Base-by-base conservation (phyloP, 2,888 invertebrate genomes). In the Cerceris ruficornis region DNA sequence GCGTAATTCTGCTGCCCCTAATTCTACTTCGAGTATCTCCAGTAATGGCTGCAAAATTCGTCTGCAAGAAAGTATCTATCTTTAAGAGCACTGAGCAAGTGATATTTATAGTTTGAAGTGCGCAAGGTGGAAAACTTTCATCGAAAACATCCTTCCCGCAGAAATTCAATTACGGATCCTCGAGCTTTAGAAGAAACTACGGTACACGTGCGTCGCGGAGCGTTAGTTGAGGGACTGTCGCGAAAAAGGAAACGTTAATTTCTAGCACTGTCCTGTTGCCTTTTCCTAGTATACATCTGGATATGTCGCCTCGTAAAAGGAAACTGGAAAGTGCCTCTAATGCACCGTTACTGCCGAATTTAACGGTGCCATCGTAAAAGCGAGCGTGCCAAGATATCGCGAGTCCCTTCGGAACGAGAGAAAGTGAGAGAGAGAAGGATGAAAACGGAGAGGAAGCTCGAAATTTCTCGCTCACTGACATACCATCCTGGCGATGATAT, bases 351-450 rank as follows among this genome's bases (percentile, higher is more conserved):
- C 84, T 87, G 83, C 85, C 83, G 86, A 91, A 91, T 89, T 90
- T 90, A 91, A 91, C 88, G 87, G 85, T 82, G 74, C 75, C 82
- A 70, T 88, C 88, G 88, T 91, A 90, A 91, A 90, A 81, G 86
- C 79, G 71, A 73, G 69, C 62, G 41, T 69, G 57, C 55, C 67
- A 59, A 61, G 67, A 74, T 75, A 73, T 73, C 77, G 64, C 77
- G 77, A 77, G 85, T 80, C 77, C 71, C 73, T 74, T 66, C 75
- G 64, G 52, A 41, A 28, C 28, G 28, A 28, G 28, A 28, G 28
- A 28, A 28, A 28, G 28, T 28, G 28, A 28, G 28, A 1, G 28
- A 28, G 28, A 28, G 2, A 28, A 28, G 28, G 28, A 28, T 28
- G 4, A 4, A 4, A 28, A 28, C 4, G 28, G 4, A 28, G 28